Evolutionary conservation across 2,113 vertebrate genomes (phyloP).

Genomic region (Hippopotamus amphibius): DNA sequence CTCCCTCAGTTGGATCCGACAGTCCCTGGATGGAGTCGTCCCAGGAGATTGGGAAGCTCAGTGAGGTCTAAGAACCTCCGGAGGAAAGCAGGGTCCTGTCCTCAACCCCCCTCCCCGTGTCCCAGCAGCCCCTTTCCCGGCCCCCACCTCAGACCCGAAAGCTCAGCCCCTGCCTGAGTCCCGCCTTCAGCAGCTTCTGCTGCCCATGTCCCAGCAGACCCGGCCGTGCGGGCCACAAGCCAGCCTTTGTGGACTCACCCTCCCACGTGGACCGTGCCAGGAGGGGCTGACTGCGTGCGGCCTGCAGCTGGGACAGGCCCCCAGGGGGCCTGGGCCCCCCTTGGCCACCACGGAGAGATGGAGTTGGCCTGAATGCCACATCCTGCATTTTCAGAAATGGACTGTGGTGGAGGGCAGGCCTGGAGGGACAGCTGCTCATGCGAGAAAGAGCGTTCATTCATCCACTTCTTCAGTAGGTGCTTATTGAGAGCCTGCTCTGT

Average conservation of each 20-base stretch:
- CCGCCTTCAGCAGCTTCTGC: neutral
- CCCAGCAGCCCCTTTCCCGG: neutral
- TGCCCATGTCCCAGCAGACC: neutral
- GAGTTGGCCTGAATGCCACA: constrained; percentile 16
- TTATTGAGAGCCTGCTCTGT: constrained; percentile 25
- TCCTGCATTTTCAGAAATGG: constrained; percentile 24
- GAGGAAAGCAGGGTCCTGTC: neutral
- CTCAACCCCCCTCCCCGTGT: neutral
- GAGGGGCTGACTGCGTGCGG: constrained; percentile 66
- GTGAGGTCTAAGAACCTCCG: neutral
- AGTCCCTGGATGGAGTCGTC: neutral
- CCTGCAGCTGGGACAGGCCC: constrained; percentile 74
- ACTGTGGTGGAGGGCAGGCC: neutral
- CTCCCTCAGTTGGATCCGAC: neutral
- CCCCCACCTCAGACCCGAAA: neutral
- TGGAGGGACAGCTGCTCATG: constrained; percentile 61
- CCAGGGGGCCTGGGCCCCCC: neutral
- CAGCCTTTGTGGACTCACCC: constrained; percentile 67
- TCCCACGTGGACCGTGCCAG: constrained; percentile 58
- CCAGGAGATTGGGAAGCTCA: neutral
- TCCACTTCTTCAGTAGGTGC: neutral
- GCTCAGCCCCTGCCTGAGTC: neutral
- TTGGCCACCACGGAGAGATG: neutral
- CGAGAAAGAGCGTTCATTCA: constrained; percentile 37
- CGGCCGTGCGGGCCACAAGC: constrained; percentile 30